Percentiles rank a stretch among this genome's conserved stretches.
Evolutionary conservation across 92 coral and sea anemone genomes (phyloP).

Genomic region (Galaxea fascicularis): DNA sequence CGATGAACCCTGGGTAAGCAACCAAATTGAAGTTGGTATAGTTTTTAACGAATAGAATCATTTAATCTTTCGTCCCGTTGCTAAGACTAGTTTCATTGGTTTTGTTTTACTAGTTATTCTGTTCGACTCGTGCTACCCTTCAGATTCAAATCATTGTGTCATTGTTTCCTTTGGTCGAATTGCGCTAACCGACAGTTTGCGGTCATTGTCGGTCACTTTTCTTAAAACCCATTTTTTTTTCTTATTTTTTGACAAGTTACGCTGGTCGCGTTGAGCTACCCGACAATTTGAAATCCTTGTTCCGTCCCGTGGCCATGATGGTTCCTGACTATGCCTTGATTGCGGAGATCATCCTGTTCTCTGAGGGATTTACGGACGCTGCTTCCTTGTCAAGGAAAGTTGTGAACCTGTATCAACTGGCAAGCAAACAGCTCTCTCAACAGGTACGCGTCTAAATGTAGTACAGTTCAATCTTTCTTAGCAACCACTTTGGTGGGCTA

Average conservation of each 20-base stretch:
- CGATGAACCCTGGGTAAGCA: conserved; percentile 98
- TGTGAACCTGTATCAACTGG: conserved; percentile 89
- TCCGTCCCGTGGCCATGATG: conserved; percentile 99
- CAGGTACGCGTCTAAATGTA: conserved; percentile 68
- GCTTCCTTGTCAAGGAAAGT: conserved; percentile 90
- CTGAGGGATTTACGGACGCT: conserved; percentile 94
- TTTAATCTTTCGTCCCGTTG: no score
- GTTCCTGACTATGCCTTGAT: conserved; percentile 92
- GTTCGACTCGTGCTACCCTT: no score
- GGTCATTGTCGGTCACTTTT: background rate
- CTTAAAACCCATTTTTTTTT: background rate
- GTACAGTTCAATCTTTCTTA: no score
- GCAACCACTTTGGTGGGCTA: no score
- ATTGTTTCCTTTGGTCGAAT: no score
- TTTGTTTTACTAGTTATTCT: background rate
- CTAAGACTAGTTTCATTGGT: background rate
- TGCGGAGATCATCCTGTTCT: conserved; percentile 95
- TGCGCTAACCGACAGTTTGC: background rate
- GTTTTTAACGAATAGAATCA: no score
- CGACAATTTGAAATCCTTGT: conserved; percentile 90
- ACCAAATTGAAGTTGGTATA: no score
- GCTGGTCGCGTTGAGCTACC: conserved; percentile 98
- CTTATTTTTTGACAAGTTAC: conserved; percentile 46
- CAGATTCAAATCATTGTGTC: no score
- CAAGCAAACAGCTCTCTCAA: conserved; percentile 96